These are phyloP conservation scores for Wasmannia auropunctata DNA, from an alignment of 1,140 invertebrate species.

Conservation along the genomic window DNA sequence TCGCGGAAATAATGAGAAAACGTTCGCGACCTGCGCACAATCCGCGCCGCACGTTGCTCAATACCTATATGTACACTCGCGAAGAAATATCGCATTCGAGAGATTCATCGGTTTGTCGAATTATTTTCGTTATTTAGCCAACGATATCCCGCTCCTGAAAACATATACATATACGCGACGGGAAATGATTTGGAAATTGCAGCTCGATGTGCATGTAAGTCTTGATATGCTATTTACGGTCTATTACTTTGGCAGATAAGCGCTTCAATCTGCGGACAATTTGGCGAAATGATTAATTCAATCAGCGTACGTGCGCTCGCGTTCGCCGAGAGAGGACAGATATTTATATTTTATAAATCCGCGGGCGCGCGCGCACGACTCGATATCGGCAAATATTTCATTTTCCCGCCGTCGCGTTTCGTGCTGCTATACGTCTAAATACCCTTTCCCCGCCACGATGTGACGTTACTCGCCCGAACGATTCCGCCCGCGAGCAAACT, in stretches of 20 bases:
- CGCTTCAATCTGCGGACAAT: not conserved
- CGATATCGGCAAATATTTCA: conserved; percentile 58
- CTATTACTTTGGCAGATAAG: not conserved
- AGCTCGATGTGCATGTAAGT: not conserved
- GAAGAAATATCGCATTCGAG: not conserved
- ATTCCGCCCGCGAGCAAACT: conserved; percentile 65
- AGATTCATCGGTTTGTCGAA: not conserved
- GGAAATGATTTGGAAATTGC: not conserved
- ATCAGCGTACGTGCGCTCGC: conserved; percentile 33
- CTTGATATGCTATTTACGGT: not conserved
- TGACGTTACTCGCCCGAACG: conserved; percentile 65
- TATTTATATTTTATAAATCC: conserved; percentile 72
- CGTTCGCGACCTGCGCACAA: not conserved
- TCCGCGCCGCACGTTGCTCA: not conserved
- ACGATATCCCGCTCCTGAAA: not conserved
- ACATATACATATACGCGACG: not conserved
- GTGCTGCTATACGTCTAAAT: conserved; percentile 60
- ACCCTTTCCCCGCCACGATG: conserved; percentile 54
- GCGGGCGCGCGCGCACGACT: conserved; percentile 26
- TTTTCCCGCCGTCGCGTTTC: conserved; percentile 38
- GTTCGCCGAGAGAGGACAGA: conserved; percentile 6
- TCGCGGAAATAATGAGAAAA: conserved; percentile 52
- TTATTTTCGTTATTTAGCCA: not conserved
- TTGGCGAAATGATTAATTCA: conserved; percentile 62
- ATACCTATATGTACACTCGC: not conserved